phyloP scores from a whole-genome alignment of 2,888 invertebrate genomes.

The Yponomeuta sedellus region DNA sequence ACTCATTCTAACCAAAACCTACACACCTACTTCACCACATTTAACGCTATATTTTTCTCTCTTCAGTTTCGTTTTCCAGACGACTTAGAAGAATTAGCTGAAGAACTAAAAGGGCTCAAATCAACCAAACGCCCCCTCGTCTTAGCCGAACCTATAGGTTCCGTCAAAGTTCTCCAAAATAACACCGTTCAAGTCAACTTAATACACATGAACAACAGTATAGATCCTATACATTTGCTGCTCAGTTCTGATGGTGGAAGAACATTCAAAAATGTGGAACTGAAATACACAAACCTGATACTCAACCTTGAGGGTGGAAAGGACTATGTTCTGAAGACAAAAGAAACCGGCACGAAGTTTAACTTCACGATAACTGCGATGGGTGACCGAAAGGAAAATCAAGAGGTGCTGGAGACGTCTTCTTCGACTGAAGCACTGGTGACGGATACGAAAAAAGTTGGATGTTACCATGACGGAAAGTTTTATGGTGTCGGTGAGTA shows the following conservation, averaged over 20 bases:
- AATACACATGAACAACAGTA: slow-evolving; percentile 51
- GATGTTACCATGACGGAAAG: slow-evolving; percentile 54
- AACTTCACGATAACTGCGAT: slow-evolving; percentile 62
- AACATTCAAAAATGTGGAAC: slow-evolving; percentile 52
- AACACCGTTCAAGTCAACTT: slow-evolving; percentile 67
- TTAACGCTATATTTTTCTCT: too few species aligned
- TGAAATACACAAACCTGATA: slow-evolving; percentile 59
- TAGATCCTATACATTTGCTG: slow-evolving; percentile 58
- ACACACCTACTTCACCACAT: too few species aligned
- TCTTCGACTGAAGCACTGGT: not conserved
- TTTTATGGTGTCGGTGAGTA: slow-evolving; percentile 61
- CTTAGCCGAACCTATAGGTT: slow-evolving; percentile 59
- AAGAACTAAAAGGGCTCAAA: not conserved
- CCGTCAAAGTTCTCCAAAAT: slow-evolving; percentile 64
- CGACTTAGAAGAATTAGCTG: not conserved
- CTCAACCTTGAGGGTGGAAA: slow-evolving; percentile 59
- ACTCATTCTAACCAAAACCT: too few species aligned
- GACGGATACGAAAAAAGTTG: slow-evolving; percentile 34
- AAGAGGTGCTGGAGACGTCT: slow-evolving; percentile 29
- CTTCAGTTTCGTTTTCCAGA: not conserved
- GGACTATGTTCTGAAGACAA: slow-evolving; percentile 65
- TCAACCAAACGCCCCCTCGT: slow-evolving; percentile 37
- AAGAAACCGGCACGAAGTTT: slow-evolving; percentile 66
- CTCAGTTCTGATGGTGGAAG: slow-evolving; percentile 60
- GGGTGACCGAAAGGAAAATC: slow-evolving; percentile 23